Percentiles rank a stretch among this genome's conserved stretches.
phyloP scores from a whole-genome alignment of 2,797 vertebrate genomes.

The Tenualosa ilisha region DNA sequence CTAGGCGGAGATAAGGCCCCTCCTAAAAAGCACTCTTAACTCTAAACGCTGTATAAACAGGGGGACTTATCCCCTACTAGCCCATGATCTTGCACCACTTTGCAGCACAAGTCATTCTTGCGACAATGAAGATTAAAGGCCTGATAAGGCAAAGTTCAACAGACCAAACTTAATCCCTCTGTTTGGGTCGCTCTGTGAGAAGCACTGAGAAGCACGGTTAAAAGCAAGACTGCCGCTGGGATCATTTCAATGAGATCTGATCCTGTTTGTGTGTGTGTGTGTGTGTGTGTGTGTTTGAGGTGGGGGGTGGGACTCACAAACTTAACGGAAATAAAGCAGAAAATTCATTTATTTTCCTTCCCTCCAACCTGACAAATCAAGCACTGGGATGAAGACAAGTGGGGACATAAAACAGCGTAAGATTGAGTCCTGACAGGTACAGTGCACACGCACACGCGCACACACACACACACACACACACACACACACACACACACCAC shows the following conservation, averaged over 20 bases:
- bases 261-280: background rate
- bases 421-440: background rate
- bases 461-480: background rate
- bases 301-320: background rate
- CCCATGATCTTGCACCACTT: background rate
- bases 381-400: background rate
- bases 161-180: background rate
- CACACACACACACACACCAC: conserved; percentile 33
- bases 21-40: background rate
- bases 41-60: background rate
- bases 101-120: background rate
- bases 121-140: conserved; percentile 14
- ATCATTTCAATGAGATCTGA: conserved; percentile 16
- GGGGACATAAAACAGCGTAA: background rate
- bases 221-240: conserved; percentile 10
- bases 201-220: background rate
- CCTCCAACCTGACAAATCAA: background rate
- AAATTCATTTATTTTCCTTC: background rate
- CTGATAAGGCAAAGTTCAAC: background rate
- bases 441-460: background rate
- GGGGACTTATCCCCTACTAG: background rate
- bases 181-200: background rate
- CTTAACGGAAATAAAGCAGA: background rate
- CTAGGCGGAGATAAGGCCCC: background rate
- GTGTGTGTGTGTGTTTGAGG: background rate